Evolutionary conservation across 1,140 invertebrate genomes (phyloP).

Genomic region (Drosophila novamexicana): DNA sequence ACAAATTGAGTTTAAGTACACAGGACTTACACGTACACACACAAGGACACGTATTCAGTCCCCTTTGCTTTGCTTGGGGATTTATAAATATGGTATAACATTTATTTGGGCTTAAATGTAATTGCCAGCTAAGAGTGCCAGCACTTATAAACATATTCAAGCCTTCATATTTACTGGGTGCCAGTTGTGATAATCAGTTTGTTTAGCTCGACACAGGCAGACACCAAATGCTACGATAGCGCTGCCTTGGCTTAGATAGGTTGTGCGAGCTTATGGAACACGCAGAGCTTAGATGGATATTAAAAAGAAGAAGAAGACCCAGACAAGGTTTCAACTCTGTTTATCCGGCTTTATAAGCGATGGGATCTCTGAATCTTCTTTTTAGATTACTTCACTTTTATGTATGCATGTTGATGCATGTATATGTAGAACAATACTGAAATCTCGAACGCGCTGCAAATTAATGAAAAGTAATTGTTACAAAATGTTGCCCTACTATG

Average conservation of each 20-base stretch:
- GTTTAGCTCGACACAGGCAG: slow-evolving; percentile 5
- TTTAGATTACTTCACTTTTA: no score
- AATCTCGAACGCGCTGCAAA: no score
- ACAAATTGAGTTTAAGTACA: slow-evolving; percentile 76
- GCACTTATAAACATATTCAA: slow-evolving; percentile 23
- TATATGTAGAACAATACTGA: no score
- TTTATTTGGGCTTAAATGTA: slow-evolving; percentile 38
- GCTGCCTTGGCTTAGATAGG: background rate
- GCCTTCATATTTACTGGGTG: slow-evolving; percentile 30
- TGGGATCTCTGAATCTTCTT: no score
- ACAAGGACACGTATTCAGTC: slow-evolving; percentile 9
- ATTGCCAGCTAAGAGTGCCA: slow-evolving; percentile 9
- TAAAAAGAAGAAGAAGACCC: background rate
- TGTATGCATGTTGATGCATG: no score
- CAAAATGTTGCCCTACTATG: no score
- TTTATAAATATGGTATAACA: slow-evolving; percentile 39
- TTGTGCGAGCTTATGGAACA: background rate
- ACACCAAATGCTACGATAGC: slow-evolving; percentile 4
- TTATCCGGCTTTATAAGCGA: no score
- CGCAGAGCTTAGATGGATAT: background rate
- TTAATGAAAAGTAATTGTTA: no score
- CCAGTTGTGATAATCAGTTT: slow-evolving; percentile 34
- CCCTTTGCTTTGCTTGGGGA: slow-evolving; percentile 21
- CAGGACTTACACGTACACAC: slow-evolving; percentile 26
- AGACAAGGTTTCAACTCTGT: no score